These are phyloP conservation scores for Fulica atra DNA, from an alignment of 2,113 vertebrate species.

Conservation along the genomic window DNA sequence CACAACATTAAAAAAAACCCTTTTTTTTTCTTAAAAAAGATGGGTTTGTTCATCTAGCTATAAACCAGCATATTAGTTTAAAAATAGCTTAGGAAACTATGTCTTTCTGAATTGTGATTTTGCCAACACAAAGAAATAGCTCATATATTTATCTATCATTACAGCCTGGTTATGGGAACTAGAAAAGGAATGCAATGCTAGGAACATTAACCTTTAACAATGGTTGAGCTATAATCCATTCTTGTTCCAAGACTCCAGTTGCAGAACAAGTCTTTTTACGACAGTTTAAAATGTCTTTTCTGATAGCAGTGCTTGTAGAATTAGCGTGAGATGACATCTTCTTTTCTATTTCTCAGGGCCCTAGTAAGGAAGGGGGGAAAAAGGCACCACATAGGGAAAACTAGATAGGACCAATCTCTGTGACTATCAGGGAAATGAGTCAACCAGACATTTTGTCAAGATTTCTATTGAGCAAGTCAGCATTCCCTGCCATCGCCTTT, in stretches of 20 bases:
- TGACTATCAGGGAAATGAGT: neutral
- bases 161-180: slow-evolving; percentile 56
- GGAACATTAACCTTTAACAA: slow-evolving; percentile 65
- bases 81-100: slow-evolving; percentile 74
- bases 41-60: slow-evolving; percentile 57
- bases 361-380: neutral
- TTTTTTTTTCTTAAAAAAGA: slow-evolving; percentile 34
- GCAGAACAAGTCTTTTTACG: slow-evolving; percentile 12
- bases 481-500: neutral
- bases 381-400: neutral
- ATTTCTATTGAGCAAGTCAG: neutral
- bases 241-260: slow-evolving; percentile 42
- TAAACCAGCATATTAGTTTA: slow-evolving; percentile 58
- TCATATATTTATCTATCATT: slow-evolving; percentile 65
- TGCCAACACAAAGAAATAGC: slow-evolving; percentile 73
- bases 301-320: slow-evolving; percentile 33
- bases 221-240: neutral
- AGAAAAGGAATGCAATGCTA: slow-evolving; percentile 52
- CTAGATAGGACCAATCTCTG: neutral
- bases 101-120: slow-evolving; percentile 69
- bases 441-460: neutral
- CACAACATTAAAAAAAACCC: neutral
- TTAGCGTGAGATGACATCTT: slow-evolving; percentile 39
- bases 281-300: slow-evolving; percentile 43
- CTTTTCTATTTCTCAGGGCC: slow-evolving; percentile 1